Conservation (phyloP, 1,140 invertebrate genomes). For the Cyclargus thomasi region DNA sequence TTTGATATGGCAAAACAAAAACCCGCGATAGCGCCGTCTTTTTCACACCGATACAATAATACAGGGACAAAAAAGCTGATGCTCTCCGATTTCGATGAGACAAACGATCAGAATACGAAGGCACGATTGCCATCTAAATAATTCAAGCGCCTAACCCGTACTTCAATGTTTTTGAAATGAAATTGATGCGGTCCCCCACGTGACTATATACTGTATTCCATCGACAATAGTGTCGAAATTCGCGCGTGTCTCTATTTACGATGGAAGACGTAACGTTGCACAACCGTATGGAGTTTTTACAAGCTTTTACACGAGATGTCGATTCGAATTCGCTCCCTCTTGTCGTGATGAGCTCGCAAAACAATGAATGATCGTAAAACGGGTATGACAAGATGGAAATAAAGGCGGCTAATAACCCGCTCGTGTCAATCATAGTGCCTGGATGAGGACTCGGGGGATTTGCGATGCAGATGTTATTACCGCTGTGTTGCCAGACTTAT, state of each 20-base stretch:
- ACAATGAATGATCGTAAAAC: slow-evolving; percentile 64
- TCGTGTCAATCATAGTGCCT: slow-evolving; percentile 29
- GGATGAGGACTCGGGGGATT: slow-evolving; percentile 29
- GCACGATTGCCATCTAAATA: slow-evolving; percentile 70
- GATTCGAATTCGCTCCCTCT: slow-evolving; percentile 56
- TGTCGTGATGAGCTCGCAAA: slow-evolving; percentile 50
- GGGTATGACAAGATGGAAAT: slow-evolving; percentile 59
- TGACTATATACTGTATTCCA: slow-evolving; percentile 13
- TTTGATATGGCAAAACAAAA: slow-evolving; percentile 27
- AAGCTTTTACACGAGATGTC: slow-evolving; percentile 67
- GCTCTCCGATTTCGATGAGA: slow-evolving; percentile 43
- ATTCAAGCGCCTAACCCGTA: slow-evolving; percentile 62
- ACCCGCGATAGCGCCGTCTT: slow-evolving; percentile 23
- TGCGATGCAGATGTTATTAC: slow-evolving; percentile 31
- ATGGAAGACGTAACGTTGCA: slow-evolving; percentile 26
- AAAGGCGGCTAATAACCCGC: slow-evolving; percentile 56
- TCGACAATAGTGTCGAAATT: slow-evolving; percentile 26
- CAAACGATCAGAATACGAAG: slow-evolving; percentile 65
- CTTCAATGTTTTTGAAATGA: slow-evolving; percentile 37
- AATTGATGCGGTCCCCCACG: neutral
- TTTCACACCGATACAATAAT: slow-evolving; percentile 24
- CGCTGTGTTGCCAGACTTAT: slow-evolving; percentile 20
- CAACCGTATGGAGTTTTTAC: slow-evolving; percentile 62
- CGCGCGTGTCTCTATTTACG: neutral
- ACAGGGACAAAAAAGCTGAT: slow-evolving; percentile 26